Base-by-base conservation (phyloP, 2,113 vertebrate genomes). In the Odobenus rosmarus region DNA sequence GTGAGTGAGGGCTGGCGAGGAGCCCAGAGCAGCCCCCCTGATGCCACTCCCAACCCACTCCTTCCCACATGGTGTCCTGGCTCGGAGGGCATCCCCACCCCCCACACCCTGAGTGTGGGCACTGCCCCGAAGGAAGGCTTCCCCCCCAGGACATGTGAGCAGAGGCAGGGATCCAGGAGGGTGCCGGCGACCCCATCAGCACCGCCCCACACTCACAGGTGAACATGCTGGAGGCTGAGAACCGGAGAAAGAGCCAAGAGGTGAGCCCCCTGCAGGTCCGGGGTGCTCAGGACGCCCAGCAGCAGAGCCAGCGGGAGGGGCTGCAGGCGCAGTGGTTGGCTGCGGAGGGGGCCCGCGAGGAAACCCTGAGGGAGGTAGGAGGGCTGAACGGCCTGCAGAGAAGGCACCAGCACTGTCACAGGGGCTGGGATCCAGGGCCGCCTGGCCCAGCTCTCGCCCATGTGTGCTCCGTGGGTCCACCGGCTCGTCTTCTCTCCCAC, bases 311-410 rank as follows among this genome's bases (percentile, higher is more conserved):
- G 31, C 95, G 72, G 42, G 98, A 99, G 94, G 95, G 93, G 1
- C 98, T 99, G 64, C 72, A 91, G 59, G 98, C 99, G 51, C 99
- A 97, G 97, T 98, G 99, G 95, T 98, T 91, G 94, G 93, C 98
- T 6, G 98, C 98, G 3, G 98, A 99, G 96, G 98, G 98, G 4
- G 97, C 98, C 94, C 93, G 90, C 51, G 98, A 99, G 14, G 96
- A 97, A 7, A 98, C 99, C 12, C 98, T 98, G 21, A 99, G 98
- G 92, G 99, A 99, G 99, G 99, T 99, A 97, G 87, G 93, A n/a
- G 42, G 62, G 16, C 49, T 2, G 0, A 26, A 28, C n/a, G 13
- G 74, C 51, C 11, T 4, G 39, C 6, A 15, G 57, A 39, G 39
- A 16, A 49, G 55, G 49, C 49, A 21, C 33, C 10, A 5, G 80